phyloP scores from a whole-genome alignment of 2,888 invertebrate species.

The Eristalis pertinax region DNA sequence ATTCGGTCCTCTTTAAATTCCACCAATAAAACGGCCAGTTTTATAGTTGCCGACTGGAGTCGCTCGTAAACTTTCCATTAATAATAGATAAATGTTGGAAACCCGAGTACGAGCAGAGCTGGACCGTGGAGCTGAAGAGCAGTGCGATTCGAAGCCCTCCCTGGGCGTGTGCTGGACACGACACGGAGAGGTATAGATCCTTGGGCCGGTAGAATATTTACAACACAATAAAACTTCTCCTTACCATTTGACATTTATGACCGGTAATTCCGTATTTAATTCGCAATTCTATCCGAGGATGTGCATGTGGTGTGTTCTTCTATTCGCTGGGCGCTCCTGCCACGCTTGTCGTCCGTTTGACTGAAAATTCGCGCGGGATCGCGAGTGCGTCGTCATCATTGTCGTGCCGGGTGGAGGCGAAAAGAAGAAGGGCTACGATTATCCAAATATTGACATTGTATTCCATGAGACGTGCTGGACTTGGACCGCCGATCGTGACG shows the following conservation, averaged over 20 bases:
- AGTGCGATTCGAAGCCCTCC: constrained; percentile 24
- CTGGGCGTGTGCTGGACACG: background rate
- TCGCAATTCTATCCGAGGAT: constrained; percentile 63
- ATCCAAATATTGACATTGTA: constrained; percentile 58
- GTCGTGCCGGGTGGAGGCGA: background rate
- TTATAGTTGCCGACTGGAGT: constrained; percentile 61
- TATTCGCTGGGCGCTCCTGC: constrained; percentile 34
- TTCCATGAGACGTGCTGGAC: background rate
- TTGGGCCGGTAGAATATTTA: constrained; percentile 57
- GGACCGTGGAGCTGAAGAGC: background rate
- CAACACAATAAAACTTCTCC: constrained; percentile 67
- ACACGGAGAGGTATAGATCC: constrained; percentile 34
- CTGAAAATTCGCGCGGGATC: constrained; percentile 15
- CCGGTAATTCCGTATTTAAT: constrained; percentile 70
- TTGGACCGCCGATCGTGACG: background rate
- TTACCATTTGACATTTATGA: constrained; percentile 67
- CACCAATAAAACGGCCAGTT: constrained; percentile 49
- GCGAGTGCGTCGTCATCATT: background rate
- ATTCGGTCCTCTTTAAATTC: constrained; percentile 23
- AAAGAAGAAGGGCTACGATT: constrained; percentile 16
- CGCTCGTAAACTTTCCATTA: constrained; percentile 71
- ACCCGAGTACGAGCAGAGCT: constrained; percentile 29
- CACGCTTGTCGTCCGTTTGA: constrained; percentile 20
- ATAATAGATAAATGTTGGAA: constrained; percentile 70
- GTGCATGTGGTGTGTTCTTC: constrained; percentile 31